Evolutionary conservation across 2,888 invertebrate species (phyloP), one percentile per base, ranked within the genome.

Genomic region (Hanleya hanleyi): DNA sequence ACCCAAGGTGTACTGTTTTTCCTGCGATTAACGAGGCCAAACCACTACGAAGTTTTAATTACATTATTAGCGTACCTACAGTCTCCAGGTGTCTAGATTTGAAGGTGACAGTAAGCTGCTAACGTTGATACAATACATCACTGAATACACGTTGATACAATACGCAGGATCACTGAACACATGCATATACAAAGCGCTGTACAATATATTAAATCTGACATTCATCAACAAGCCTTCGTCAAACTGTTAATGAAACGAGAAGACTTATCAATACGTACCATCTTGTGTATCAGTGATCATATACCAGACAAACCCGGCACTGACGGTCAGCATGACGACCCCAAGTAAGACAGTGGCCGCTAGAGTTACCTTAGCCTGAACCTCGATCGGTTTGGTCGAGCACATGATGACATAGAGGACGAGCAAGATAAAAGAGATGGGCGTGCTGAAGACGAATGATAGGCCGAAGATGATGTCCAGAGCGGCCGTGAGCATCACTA

Each of bases 381-480:
- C 71, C 22, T 73, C 71, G 22, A 77, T 75, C 7, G 69, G 67
- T 26, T 70, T 74, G 1, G 76, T 36, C 36, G 78, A 78, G 68
- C 81, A 83, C 26, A 81, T 65, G 4, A 72, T 67, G 15, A 70
- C 73, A 65, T 80, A 81, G 50, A 69, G 64, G 32, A 81, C 49
- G 15, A 81, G 70, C 7, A 76, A 37, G 5, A 69, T 37, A 49
- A 77, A 64, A 7, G 78, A 68, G 1, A 76, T 29, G 0, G 83
- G 81, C 9, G 76, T 71, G 2, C 77, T 71, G 18, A 57, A 70
- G 4, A 75, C 38, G 47, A 77, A 61, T 0, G 80, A 73, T 15
- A 80, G 57, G 12, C 77, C 77, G 69, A 78, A 83, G 15, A 83
- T 71, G 26, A 81, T 78, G 51, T 83, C 81, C n/a, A 79, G 65